phyloP scores from a whole-genome alignment of 30 jellyfish, hydroid and myxozoan species.

The Aurelia sp. region DNA sequence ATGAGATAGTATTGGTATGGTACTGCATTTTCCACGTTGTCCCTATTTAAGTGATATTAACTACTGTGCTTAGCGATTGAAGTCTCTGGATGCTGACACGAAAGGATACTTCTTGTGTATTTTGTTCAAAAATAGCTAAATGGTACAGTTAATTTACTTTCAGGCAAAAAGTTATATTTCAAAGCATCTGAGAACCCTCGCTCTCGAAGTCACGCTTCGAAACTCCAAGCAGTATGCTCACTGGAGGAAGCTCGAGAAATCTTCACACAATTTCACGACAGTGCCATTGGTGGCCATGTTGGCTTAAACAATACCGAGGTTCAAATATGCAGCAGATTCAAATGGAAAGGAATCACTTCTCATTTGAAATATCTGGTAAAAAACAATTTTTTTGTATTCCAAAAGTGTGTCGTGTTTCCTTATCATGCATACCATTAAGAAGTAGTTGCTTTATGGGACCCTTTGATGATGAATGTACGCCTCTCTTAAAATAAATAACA shows the following conservation, averaged over 20 bases:
- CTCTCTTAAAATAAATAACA: too few species aligned
- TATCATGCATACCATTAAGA: too few species aligned
- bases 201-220: conserved; percentile 15
- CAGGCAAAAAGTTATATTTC: conserved; percentile 6
- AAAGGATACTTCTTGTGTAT: not conserved
- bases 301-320: conserved; percentile 17
- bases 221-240: conserved; percentile 32
- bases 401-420: too few species aligned
- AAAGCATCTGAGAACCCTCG: not conserved
- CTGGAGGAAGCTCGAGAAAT: conserved; percentile 13
- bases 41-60: too few species aligned
- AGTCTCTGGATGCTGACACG: not conserved
- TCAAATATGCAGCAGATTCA: conserved; percentile 15
- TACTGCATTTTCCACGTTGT: too few species aligned
- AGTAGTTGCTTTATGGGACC: too few species aligned
- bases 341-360: conserved; percentile 30
- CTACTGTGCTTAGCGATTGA: not conserved
- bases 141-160: not conserved
- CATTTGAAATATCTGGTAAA: conserved; percentile 32
- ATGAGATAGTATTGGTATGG: too few species aligned
- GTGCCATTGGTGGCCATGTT: conserved; percentile 45
- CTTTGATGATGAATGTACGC: too few species aligned
- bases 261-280: conserved; percentile 33
- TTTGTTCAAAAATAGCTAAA: not conserved
- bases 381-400: not conserved